Evolutionary conservation across 2,113 vertebrate genomes (phyloP).

Genomic region (Thamnaconus septentrionalis): DNA sequence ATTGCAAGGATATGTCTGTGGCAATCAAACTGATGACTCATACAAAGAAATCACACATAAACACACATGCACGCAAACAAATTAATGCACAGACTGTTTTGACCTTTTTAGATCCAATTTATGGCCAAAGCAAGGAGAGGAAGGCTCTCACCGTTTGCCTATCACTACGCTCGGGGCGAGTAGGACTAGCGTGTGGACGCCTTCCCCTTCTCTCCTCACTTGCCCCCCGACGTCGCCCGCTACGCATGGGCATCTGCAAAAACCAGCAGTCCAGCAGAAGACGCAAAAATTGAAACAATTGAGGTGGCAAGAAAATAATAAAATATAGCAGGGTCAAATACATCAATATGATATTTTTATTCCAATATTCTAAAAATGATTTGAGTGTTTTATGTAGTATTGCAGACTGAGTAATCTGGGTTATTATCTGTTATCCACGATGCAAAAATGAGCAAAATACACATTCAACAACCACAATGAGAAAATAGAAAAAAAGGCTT

Average conservation of each 20-base stretch:
- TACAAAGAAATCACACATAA: slow-evolving; percentile 37
- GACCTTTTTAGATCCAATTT: slow-evolving; percentile 18
- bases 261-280: slow-evolving; percentile 42
- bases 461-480: slow-evolving; percentile 9
- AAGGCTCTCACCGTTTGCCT: slow-evolving; percentile 72
- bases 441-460: slow-evolving; percentile 22
- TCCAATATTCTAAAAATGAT: neutral
- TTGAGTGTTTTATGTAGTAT: no score
- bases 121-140: slow-evolving; percentile 7
- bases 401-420: no score
- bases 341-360: slow-evolving; percentile 20
- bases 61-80: slow-evolving; percentile 17
- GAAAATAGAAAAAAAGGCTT: slow-evolving; percentile 14
- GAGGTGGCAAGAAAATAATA: slow-evolving; percentile 13
- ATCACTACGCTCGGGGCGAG: slow-evolving; percentile 74
- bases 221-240: slow-evolving; percentile 82
- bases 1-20: slow-evolving; percentile 43
- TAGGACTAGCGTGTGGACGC: slow-evolving; percentile 77
- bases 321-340: neutral
- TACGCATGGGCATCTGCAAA: slow-evolving; percentile 83
- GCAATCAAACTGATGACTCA: slow-evolving; percentile 56
- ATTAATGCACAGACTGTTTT: neutral
- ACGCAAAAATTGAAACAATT: slow-evolving; percentile 5
- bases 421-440: neutral
- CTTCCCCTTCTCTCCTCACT: slow-evolving; percentile 80